Base-by-base conservation (phyloP, 2,888 invertebrate genomes). In the Drosophila nr. medialis region DNA sequence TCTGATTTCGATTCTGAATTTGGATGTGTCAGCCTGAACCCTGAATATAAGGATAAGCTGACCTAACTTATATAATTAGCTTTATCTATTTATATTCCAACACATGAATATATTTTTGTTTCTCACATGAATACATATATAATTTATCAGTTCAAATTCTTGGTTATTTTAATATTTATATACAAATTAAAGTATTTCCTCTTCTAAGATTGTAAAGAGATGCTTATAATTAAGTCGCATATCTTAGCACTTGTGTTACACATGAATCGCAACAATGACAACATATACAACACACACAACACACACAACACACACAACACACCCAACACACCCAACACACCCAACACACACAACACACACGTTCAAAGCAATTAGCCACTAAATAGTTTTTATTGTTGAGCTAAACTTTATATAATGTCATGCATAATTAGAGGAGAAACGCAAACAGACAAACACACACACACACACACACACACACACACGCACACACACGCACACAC, bases 311-410 rank as follows among this genome's bases (percentile, higher is more conserved):
- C n/a, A n/a, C n/a, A n/a, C n/a, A n/a, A n/a, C n/a, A n/a, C n/a
- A n/a, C n/a, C n/a, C n/a, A n/a, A 53, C 32, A 69, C 27, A 65
- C 36, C 38, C 30, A 49, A 29, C 36, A 29, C 6, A 60, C 27
- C 32, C 36, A 42, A 30, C 30, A 30, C 30, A 30, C 30, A 30
- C 30, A 49, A 34, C 13, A 51, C 38, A 60, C 27, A 53, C 32
- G 36, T 42, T 11, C 50, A 65, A 58, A 74, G 61, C 89, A 85
- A 87, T 89, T 87, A 87, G 90, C 79, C 58, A 59, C 81, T 87
- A 87, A 87, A 89, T 87, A 89, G 90, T 87, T 89, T 62, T 75
- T 87, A 89, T 87, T 89, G 90, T 86, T 87, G 75, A 76, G 86
- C 69, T 87, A 87, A 87, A 88, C 87, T 88, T 83, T 88, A 80